Evolutionary conservation across 2,888 invertebrate genomes (phyloP).

Genomic region (Linhomoeus sp.): DNA sequence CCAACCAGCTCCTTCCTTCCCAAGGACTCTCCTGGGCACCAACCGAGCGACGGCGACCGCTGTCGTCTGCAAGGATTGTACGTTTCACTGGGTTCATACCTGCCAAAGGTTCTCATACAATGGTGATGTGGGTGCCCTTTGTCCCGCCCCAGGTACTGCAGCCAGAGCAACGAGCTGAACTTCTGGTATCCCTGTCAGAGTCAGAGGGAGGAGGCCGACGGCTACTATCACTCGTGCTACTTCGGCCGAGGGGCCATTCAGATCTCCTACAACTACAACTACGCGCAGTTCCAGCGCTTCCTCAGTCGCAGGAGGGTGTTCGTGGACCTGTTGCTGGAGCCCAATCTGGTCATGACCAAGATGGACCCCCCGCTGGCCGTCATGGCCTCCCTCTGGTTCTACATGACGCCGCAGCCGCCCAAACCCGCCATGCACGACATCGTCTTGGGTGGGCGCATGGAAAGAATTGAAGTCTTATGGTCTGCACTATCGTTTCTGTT

Average conservation of each 20-base stretch:
- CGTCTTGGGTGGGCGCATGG: constrained; percentile 15
- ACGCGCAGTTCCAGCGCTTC: constrained; percentile 21
- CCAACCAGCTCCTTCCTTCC: constrained; percentile 16
- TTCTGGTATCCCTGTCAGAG: constrained; percentile 20
- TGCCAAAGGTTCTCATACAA: too few relatives aligned
- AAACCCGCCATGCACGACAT: constrained; percentile 28
- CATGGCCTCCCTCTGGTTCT: constrained; percentile 24
- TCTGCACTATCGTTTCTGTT: not conserved
- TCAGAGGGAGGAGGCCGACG: constrained; percentile 10
- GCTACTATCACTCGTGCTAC: too few relatives aligned
- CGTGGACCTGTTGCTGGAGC: constrained; percentile 18
- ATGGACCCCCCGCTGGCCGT: constrained; percentile 24
- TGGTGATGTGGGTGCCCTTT: too few relatives aligned
- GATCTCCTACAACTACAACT: constrained; percentile 25
- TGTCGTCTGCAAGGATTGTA: constrained; percentile 12
- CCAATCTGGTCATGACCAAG: constrained; percentile 19
- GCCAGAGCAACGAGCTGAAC: constrained; percentile 8
- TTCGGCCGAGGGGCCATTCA: constrained; percentile 24
- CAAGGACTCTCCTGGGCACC: constrained; percentile 11
- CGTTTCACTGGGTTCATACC: not conserved
- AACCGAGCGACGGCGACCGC: constrained; percentile 12
- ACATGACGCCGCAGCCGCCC: constrained; percentile 27
- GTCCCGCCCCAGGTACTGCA: constrained; percentile 8
- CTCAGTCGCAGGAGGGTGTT: constrained; percentile 6
- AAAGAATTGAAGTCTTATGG: not conserved